These are phyloP conservation scores for Cerceris rybyensis DNA, from an alignment of 2,888 invertebrate genomes.

Conservation along the genomic window DNA sequence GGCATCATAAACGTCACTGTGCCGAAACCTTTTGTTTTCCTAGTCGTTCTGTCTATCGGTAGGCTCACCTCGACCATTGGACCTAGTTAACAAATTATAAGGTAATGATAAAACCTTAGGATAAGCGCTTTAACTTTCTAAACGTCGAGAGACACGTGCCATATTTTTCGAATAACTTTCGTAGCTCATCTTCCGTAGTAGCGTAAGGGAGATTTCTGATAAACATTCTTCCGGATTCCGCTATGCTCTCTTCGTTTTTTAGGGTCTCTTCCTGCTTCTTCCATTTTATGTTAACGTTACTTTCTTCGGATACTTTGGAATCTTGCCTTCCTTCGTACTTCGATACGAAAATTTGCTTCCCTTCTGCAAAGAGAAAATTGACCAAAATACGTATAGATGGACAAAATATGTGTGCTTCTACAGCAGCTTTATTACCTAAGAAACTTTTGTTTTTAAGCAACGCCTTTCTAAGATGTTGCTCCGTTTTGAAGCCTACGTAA, in stretches of 20 bases:
- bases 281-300: constrained; percentile 83
- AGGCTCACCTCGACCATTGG: constrained; percentile 93
- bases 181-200: constrained; percentile 92
- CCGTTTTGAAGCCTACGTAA: constrained; percentile 94
- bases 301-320: constrained; percentile 64
- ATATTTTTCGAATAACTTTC: constrained; percentile 91
- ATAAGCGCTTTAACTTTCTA: constrained; percentile 27
- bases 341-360: constrained; percentile 85
- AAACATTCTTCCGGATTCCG: constrained; percentile 96
- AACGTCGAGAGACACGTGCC: constrained; percentile 83
- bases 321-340: constrained; percentile 83
- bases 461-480: constrained; percentile 90
- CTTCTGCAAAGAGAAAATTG: constrained; percentile 80
- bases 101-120: constrained; percentile 1
- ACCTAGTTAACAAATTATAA: constrained; percentile 82
- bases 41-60: constrained; percentile 92
- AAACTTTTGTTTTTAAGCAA: constrained; percentile 93
- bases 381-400: neutral
- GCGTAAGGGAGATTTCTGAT: constrained; percentile 95
- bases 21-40: constrained; percentile 96
- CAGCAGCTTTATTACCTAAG: constrained; percentile 85
- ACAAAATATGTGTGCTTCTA: neutral
- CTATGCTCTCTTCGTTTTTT: constrained; percentile 90
- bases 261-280: constrained; percentile 85
- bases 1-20: constrained; percentile 96